A percentile compares a stretch with the other conserved stretches of the same genome.
Conservation (phyloP, 2,888 invertebrate species). For the Sussaba pulchella region DNA sequence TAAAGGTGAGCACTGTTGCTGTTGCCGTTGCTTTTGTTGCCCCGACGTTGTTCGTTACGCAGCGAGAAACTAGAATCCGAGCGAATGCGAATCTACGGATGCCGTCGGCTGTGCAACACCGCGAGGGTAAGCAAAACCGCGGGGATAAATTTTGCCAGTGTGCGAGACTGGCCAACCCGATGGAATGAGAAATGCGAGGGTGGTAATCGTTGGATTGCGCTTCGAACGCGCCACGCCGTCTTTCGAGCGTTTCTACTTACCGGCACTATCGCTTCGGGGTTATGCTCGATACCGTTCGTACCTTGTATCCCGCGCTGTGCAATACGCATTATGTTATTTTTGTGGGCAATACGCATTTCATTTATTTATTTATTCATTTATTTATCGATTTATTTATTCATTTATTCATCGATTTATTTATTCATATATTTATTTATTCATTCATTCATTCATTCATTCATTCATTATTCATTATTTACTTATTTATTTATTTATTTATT, state of each 20-base stretch:
- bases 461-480: too few relatives aligned
- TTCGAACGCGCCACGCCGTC: constrained; percentile 4
- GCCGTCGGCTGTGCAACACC: too few relatives aligned
- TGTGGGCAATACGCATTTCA: too few relatives aligned
- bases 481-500: too few relatives aligned
- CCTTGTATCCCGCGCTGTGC: constrained; percentile 1
- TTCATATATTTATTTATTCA: too few relatives aligned
- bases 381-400: too few relatives aligned
- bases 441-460: too few relatives aligned
- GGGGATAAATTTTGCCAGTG: constrained; percentile 8
- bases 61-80: neutral
- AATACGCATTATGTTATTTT: constrained; percentile 28
- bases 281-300: neutral
- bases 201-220: constrained; percentile 35
- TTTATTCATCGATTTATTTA: too few relatives aligned
- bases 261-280: constrained; percentile 5
- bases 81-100: neutral
- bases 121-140: constrained; percentile 16
- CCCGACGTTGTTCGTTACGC: neutral
- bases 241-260: constrained; percentile 30
- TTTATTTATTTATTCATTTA: too few relatives aligned
- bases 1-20: too few relatives aligned
- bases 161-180: constrained; percentile 27
- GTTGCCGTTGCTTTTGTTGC: neutral
- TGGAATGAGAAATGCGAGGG: constrained; percentile 43